Evolutionary conservation across 2,888 invertebrate genomes (phyloP), one percentile per base, ranked within the genome.

Genomic region (Parthenolecanium corni): DNA sequence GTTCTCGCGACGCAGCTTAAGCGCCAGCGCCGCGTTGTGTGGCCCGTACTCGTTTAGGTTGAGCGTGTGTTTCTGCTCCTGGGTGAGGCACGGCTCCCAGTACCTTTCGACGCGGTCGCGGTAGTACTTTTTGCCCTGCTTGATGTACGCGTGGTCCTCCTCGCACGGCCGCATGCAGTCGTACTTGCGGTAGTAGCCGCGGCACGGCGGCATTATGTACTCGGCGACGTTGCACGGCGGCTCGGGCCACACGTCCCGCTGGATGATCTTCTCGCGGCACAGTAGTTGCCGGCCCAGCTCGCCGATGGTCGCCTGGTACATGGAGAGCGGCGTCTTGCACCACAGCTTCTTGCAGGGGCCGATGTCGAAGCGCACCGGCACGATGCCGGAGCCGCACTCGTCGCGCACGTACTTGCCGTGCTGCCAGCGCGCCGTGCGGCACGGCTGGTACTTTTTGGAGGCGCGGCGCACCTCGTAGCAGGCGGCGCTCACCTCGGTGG

Each of bases 351-450:
- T 46, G 31, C n/a, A 36, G 20, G 18, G 18, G 6, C 14, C 31
- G 36, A 46, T 44, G 16, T 58, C 49, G 38, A 58, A 49, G 6
- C 36, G 23, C n/a, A n/a, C 25, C 18, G 58, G 46, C 21, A 58
- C 58, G 58, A 58, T 58, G 20, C 58, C 58, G 23, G 58, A 58
- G 14, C 58, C 58, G 23, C 58, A 58, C 3, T 58, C 58, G 49
- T 58, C 49, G 3, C 36, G 47, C 12, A 46, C 46, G 38, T 58
- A 36, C 38, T 58, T 49, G 14, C 58, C 58, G 18, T 31, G 18
- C 38, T 58, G 58, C 58, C 58, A 58, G 23, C 31, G 31, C 9
- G 9, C 31, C 5, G 31, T 31, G 31, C 9, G 31, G 31, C 31
- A 31, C 31, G 31, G 31, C 31, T 31, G 31, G 31, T 31, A 31